These are phyloP conservation scores for Myrmecobius fasciatus DNA, from an alignment of 2,113 vertebrate genomes.

Conservation along the genomic window DNA sequence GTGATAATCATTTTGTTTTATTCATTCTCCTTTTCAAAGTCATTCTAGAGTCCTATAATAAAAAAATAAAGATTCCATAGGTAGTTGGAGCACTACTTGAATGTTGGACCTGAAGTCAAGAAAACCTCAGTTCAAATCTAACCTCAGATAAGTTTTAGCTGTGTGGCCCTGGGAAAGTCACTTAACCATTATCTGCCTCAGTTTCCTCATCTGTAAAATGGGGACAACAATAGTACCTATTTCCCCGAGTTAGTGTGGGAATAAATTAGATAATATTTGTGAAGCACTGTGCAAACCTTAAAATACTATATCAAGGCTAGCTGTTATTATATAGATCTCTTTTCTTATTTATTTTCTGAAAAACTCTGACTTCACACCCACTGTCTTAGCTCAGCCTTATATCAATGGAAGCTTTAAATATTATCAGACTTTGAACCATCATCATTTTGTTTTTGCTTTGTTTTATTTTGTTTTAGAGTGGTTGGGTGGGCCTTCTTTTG, in stretches of 20 bases:
- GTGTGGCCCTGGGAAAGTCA: not conserved
- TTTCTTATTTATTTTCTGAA: not conserved
- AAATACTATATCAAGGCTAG: not conserved
- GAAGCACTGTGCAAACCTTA: not conserved
- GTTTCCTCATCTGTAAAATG: not conserved
- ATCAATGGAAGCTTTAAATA: not conserved
- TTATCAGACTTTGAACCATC: not conserved
- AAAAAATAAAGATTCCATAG: slow-evolving; percentile 15
- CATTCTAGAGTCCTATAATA: slow-evolving; percentile 39
- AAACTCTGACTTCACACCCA: slow-evolving; percentile 24
- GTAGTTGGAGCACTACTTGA: not conserved
- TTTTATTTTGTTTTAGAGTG: not conserved
- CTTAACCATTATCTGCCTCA: not conserved
- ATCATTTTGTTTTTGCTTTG: not conserved
- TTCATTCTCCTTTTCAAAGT: slow-evolving; percentile 56
- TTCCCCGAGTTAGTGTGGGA: not conserved
- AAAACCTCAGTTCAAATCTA: not conserved
- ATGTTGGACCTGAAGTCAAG: not conserved
- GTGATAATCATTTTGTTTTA: slow-evolving; percentile 11
- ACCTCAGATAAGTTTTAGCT: not conserved
- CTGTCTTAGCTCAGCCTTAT: slow-evolving; percentile 11
- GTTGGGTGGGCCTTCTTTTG: not conserved
- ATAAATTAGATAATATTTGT: not conserved
- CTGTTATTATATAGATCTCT: not conserved
- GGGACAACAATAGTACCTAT: not conserved